Conservation (phyloP, 1,140 invertebrate species). For the Pogonomyrmex californicus region DNA sequence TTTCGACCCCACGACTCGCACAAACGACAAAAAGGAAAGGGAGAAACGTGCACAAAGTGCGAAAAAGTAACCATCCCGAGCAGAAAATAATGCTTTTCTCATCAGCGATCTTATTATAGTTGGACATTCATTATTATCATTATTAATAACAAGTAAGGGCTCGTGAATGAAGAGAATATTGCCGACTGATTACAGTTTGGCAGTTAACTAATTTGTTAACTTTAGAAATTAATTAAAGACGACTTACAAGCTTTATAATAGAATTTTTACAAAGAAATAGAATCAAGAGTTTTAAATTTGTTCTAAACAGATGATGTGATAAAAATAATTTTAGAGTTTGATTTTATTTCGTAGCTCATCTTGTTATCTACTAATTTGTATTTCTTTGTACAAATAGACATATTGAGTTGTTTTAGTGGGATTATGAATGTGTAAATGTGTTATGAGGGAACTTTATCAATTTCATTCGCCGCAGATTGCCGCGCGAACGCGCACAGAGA, state of each 20-base stretch:
- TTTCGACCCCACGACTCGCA: conserved; percentile 70
- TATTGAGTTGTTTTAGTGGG: background rate
- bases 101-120: background rate
- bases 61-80: conserved; percentile 1
- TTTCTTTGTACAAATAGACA: background rate
- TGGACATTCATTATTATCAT: background rate
- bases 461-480: conserved; percentile 57
- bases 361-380: background rate
- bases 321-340: background rate
- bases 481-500: conserved; percentile 15
- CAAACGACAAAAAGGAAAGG: conserved; percentile 59
- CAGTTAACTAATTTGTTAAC: background rate
- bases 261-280: background rate
- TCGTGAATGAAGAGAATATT: background rate
- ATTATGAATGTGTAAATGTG: conserved; percentile 39
- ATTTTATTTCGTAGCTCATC: background rate
- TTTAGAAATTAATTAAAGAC: background rate
- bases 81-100: background rate
- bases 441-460: conserved; percentile 44
- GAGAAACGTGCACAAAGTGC: conserved; percentile 6
- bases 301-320: background rate
- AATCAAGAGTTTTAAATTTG: background rate
- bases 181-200: background rate
- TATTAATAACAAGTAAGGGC: too few species aligned
- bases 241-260: background rate